Base-by-base conservation (phyloP, 1,140 invertebrate species). In the Listronotus bonariensis region DNA sequence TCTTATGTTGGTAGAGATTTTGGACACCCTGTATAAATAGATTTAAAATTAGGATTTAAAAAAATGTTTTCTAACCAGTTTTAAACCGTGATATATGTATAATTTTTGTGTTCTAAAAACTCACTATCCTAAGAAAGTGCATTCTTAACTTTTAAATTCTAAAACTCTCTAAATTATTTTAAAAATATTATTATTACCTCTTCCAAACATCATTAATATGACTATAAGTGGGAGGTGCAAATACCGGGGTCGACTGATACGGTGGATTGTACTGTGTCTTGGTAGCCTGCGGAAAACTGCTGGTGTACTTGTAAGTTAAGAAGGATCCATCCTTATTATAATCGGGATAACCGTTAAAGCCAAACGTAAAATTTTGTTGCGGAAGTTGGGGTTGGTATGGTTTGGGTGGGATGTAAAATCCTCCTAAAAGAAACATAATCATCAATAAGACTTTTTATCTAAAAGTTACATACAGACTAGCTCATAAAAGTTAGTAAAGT, bases 301-400 rank as follows among this genome's bases (percentile, higher is more conserved):
- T 71, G 0, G 69, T 67, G 41, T 71, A 70, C 65, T 75, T 75
- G 59, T 72, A 74, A 38, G 68, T 76, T 41, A 69, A 42, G 17
- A 67, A 62, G 7, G 55, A 14, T 6, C 64, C 64, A 45, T 66
- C 64, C 20, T 60, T 66, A 17, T 61, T 66, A 51, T 58, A 57
- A 12, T 70, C 59, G 8, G 71, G 67, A 45, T 69, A 72, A 10
- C 72, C 73, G 10, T 52, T 45, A 34, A 73, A 68, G 38, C 18
- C 52, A 12, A 54, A 46, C 4, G 66, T 65, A 45, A 58, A 68
- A 45, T 74, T 74, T 9, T 60, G 53, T 48, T 48, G 40, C 1
- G 51, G 45, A n/a, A 51, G 18, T 3, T 56, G 54, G 20, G 59
- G 38, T 36, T 38, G 52, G 38, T 20, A 8, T 6, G 18, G 58